A percentile compares a stretch with the other conserved stretches of the same genome.
These are phyloP conservation scores for Sardinella longiceps DNA, from an alignment of 2,797 vertebrate genomes.

Conservation along the genomic window DNA sequence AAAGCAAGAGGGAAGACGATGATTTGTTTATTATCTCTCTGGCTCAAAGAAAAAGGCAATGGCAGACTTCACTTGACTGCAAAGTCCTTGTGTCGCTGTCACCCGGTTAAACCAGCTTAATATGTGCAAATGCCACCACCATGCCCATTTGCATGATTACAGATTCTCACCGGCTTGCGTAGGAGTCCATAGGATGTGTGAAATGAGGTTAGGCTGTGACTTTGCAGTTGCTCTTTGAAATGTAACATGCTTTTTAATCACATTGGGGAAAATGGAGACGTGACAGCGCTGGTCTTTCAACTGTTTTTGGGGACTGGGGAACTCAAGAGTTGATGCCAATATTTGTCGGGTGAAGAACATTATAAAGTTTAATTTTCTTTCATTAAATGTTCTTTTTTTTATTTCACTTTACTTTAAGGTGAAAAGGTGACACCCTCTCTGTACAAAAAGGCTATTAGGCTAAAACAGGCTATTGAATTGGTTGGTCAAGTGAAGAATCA, in stretches of 20 bases:
- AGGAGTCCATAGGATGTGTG: constrained; percentile 26
- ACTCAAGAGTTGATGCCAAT: background rate
- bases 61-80: background rate
- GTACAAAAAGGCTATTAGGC: too few relatives aligned
- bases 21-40: background rate
- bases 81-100: background rate
- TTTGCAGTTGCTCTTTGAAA: constrained; percentile 10
- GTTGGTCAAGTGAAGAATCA: background rate
- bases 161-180: background rate
- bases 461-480: background rate
- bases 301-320: background rate
- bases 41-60: background rate
- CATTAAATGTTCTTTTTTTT: background rate
- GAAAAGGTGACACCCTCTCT: background rate
- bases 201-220: constrained; percentile 8
- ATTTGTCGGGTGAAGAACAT: background rate
- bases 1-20: background rate
- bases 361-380: background rate
- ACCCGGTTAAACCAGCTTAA: background rate
- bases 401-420: background rate
- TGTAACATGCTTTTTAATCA: constrained; percentile 9
- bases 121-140: constrained; percentile 23
- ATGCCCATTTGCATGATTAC: constrained; percentile 30
- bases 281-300: background rate
- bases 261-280: constrained; percentile 14